A percentile compares a stretch with the other conserved stretches of the same genome.
phyloP scores from a whole-genome alignment of 2,797 vertebrate species.

The Dryobates pubescens region DNA sequence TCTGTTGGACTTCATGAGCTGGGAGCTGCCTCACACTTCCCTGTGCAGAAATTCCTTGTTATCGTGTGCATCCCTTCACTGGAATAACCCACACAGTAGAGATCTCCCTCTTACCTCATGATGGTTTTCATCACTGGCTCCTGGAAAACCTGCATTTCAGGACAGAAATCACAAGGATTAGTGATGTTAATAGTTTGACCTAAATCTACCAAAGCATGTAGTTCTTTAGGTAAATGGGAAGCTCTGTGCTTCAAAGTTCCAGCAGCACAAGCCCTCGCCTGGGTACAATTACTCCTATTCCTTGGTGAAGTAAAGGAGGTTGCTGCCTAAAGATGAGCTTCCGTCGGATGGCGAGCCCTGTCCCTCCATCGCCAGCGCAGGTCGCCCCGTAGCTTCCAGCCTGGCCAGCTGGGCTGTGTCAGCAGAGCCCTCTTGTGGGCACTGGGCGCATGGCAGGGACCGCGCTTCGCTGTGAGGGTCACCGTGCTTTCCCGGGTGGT shows the following conservation, averaged over 20 bases:
- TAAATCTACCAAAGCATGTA: neutral
- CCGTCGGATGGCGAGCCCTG: accelerated
- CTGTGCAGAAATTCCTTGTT: neutral
- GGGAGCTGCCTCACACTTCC: neutral
- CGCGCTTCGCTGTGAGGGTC: accelerated
- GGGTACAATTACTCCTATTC: neutral
- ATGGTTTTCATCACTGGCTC: neutral
- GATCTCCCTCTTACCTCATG: neutral
- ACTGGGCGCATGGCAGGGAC: accelerated
- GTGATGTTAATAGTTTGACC: neutral
- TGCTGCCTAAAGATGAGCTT: accelerated
- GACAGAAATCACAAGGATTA: neutral
- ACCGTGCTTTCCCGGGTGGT: neutral
- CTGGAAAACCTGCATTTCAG: neutral
- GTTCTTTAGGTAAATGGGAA: constrained; percentile 4
- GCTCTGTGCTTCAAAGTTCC: neutral
- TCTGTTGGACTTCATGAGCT: neutral
- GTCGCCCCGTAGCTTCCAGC: neutral
- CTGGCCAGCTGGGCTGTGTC: neutral
- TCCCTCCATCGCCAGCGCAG: neutral
- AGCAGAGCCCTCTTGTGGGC: neutral
- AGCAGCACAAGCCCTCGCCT: neutral
- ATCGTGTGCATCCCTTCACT: accelerated
- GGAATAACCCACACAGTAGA: accelerated
- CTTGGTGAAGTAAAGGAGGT: accelerated